These are phyloP conservation scores for Megalopta genalis DNA, from an alignment of 1,140 invertebrate genomes.

Conservation along the genomic window DNA sequence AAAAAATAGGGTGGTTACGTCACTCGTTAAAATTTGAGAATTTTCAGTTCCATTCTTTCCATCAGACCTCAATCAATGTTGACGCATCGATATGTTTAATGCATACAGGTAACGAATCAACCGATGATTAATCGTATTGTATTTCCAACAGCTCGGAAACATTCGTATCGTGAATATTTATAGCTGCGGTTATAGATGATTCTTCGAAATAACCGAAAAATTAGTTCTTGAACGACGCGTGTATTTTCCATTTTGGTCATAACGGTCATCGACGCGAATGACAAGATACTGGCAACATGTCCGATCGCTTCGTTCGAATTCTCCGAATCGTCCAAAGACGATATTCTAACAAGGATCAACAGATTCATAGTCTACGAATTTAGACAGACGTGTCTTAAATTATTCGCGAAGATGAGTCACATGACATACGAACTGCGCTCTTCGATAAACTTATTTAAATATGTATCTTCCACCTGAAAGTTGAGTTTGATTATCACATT, in stretches of 20 bases:
- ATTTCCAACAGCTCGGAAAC: neutral
- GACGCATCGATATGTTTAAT: neutral
- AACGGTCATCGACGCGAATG: neutral
- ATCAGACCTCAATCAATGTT: neutral
- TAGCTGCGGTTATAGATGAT: neutral
- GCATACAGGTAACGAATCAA: neutral
- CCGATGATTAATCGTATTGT: neutral
- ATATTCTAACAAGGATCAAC: constrained; percentile 45
- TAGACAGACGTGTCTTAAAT: constrained; percentile 38
- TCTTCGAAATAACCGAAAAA: neutral
- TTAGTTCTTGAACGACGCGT: neutral
- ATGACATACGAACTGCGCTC: constrained; percentile 13
- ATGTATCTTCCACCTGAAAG: neutral
- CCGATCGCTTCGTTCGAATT: neutral
- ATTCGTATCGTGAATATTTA: neutral
- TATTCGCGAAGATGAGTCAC: neutral
- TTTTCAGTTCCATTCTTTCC: neutral
- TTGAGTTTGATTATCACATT: neutral
- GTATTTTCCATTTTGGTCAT: no score
- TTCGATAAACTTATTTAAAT: constrained; percentile 11
- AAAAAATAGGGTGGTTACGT: no score
- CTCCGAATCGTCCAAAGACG: constrained; percentile 13
- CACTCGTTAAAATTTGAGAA: neutral
- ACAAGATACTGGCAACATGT: neutral
- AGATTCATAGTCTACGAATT: neutral